phyloP scores from a whole-genome alignment of 2,888 invertebrate genomes.

The Volucella bombylans region DNA sequence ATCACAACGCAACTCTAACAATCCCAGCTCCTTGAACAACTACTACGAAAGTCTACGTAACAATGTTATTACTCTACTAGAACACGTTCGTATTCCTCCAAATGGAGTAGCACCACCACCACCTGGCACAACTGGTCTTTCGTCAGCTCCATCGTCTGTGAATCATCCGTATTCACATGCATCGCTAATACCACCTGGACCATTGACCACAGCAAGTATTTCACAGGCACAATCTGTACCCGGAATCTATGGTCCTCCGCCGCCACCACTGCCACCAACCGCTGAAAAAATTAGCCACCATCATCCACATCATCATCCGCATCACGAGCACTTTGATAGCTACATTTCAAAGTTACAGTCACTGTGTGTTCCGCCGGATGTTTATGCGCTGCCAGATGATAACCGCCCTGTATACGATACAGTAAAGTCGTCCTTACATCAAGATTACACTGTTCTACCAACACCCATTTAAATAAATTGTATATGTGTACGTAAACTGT shows the following conservation, averaged over 20 bases:
- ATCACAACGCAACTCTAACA: slow-evolving; percentile 75
- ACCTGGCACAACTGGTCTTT: slow-evolving; percentile 41
- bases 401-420: slow-evolving; percentile 94
- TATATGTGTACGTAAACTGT: slow-evolving; percentile 51
- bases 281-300: slow-evolving; percentile 74
- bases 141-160: slow-evolving; percentile 51
- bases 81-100: slow-evolving; percentile 94
- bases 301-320: slow-evolving; percentile 81
- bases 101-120: slow-evolving; percentile 79
- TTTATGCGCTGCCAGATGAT: slow-evolving; percentile 90
- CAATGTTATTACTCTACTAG: slow-evolving; percentile 94
- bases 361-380: slow-evolving; percentile 90
- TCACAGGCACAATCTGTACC: slow-evolving; percentile 60
- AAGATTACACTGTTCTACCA: slow-evolving; percentile 94
- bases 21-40: slow-evolving; percentile 86
- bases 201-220: slow-evolving; percentile 74
- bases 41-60: slow-evolving; percentile 96
- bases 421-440: slow-evolving; percentile 92
- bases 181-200: slow-evolving; percentile 75
- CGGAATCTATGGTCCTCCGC: slow-evolving; percentile 64
- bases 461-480: slow-evolving; percentile 89
- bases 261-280: slow-evolving; percentile 66
- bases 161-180: slow-evolving; percentile 75
- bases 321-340: slow-evolving; percentile 95
- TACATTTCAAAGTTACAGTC: slow-evolving; percentile 96